Base-by-base conservation (phyloP, 2,888 invertebrate species). In the Aleiodes testaceus region DNA sequence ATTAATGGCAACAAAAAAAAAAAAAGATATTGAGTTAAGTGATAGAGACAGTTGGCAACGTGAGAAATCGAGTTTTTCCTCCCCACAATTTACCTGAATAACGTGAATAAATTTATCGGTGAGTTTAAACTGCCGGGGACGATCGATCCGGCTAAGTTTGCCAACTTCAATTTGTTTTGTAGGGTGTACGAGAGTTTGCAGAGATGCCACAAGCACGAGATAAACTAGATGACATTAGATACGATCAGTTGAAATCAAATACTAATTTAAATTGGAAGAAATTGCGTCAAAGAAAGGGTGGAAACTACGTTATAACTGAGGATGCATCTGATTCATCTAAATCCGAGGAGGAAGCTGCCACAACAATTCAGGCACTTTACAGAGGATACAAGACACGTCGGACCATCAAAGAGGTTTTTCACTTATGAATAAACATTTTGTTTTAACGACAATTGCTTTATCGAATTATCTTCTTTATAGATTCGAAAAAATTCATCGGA, bases 341-440 rank as follows among this genome's bases (percentile, higher is more conserved):
- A 75, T 82, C 81, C 64, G 81, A 84, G 70, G 81, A 83, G 55
- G 81, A 85, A 18, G 87, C 87, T 11, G 88, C 88, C 1, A 85
- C 83, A 11, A 81, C 80, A 14, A 87, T 88, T 76, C 88, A 88
- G 76, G 82, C 86, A 16, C 79, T 84, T 12, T 88, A 83, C 70
- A 79, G 82, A 69, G 88, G 78, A 80, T 88, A 78, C 83, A 85
- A 82, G 74, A 79, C 79, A 5, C 76, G 83, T 26, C 79, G 79
- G 66, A 80, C 77, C 70, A 76, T 79, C 69, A 74, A 79, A 70
- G 80, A 85, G 75, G 84, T 85, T 79, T 75, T n/a, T n/a, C n/a
- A n/a, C n/a, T n/a, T n/a, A n/a, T n/a, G n/a, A n/a, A n/a, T n/a
- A n/a, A n/a, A n/a, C n/a, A n/a, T n/a, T n/a, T n/a, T n/a, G n/a